Evolutionary conservation across 2,888 invertebrate genomes (phyloP).

Genomic region (Melinopterus prodromus): DNA sequence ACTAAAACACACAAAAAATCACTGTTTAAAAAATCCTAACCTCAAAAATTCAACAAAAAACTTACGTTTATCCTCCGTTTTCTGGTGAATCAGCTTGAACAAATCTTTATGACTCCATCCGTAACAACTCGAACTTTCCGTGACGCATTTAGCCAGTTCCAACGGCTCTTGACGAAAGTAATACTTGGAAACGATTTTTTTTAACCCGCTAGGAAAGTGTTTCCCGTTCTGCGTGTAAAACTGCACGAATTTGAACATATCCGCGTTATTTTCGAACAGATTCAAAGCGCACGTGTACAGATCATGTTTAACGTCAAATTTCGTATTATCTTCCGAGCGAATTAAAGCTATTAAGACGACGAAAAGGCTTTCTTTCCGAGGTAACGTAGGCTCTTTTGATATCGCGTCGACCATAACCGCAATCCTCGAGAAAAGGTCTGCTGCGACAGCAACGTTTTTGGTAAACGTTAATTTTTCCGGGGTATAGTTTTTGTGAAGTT

Average conservation of each 20-base stretch:
- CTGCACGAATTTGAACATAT: constrained; percentile 54
- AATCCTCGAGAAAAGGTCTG: background rate
- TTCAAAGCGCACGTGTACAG: constrained; percentile 50
- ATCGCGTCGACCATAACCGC: constrained; percentile 7
- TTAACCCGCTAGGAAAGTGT: constrained; percentile 48
- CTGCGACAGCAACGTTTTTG: background rate
- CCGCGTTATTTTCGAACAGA: constrained; percentile 69
- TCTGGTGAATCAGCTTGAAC: constrained; percentile 70
- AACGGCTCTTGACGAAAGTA: constrained; percentile 69
- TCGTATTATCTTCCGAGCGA: background rate
- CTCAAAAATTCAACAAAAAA: constrained; percentile 45
- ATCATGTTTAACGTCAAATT: constrained; percentile 33
- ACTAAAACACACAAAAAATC: constrained; percentile 45
- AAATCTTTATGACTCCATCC: constrained; percentile 79
- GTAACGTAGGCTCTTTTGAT: constrained; percentile 45
- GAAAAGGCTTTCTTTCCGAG: constrained; percentile 48
- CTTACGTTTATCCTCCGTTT: constrained; percentile 62
- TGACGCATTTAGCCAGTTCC: constrained; percentile 70
- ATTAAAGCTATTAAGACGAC: constrained; percentile 44
- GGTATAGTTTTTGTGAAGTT: constrained; percentile 43
- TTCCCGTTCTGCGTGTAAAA: constrained; percentile 48
- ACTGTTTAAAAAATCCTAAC: background rate
- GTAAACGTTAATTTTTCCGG: constrained; percentile 35
- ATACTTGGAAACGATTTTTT: constrained; percentile 70
- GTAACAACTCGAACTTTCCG: constrained; percentile 68